Evolutionary conservation across 1,140 invertebrate genomes (phyloP), one percentile per base, ranked within the genome.

Genomic region (Oryzaephilus surinamensis): DNA sequence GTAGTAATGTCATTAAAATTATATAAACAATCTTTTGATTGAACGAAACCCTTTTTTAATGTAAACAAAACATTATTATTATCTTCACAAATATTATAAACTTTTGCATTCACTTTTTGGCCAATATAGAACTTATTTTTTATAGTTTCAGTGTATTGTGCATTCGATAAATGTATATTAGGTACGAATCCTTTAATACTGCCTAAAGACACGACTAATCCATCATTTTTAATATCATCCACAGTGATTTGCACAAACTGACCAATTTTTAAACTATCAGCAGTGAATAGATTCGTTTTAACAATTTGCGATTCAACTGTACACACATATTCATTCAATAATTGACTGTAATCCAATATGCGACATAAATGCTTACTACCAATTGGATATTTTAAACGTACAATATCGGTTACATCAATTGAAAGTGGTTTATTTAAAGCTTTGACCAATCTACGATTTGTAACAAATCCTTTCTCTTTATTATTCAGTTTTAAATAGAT

Each of bases 301-400:
- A 81, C 38, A 2, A 74, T 17, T 7, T 64, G 53, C 34, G 65
- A 56, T 52, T 77, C 65, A 53, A 76, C 69, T 1, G 72, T 66
- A 42, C 74, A 76, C 21, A 77, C 61, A 44, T 72, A 77, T 10
- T 72, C 46, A 10, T 58, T 61, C 34, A 77, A 73, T 35, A 79
- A 63, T 2, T 57, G 54, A 51, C 67, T 65, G 52, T 76, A 79
- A 6, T 67, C 57, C 2, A 77, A 38, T 3, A 81, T 48, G 32
- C 77, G 65, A 46, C 77, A 73, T 26, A 55, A 64, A 40, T 77
- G 73, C 17, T 52, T 63, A 4, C 69, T 67, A 27, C 68, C 64
- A 6, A 57, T 53, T 1, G 54, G 47, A 55, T 73, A 78, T 27
- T 65, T 64, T 10, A 54, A 34, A 2, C 65, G 29, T 3, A 64